A percentile compares a stretch with the other conserved stretches of the same genome.
These are phyloP conservation scores for Illadopsis cleaveri DNA, from an alignment of 2,113 vertebrate species.

Conservation along the genomic window DNA sequence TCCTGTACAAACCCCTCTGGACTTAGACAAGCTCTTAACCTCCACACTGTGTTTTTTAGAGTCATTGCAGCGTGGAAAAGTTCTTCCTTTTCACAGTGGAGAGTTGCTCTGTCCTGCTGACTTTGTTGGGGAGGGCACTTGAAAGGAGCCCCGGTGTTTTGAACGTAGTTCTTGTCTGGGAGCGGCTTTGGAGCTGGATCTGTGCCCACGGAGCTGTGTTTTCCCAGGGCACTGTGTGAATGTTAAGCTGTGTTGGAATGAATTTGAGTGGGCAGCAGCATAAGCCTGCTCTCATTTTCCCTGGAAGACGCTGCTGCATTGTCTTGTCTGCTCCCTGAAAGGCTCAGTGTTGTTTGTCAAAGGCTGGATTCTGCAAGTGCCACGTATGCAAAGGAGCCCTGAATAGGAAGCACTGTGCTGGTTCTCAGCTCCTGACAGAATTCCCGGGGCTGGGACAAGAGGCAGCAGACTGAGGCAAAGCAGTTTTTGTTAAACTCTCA, in stretches of 20 bases:
- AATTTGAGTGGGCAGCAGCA: constrained; percentile 32
- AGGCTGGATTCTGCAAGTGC: constrained; percentile 27
- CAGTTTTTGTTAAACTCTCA: background rate
- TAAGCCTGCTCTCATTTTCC: constrained; percentile 34
- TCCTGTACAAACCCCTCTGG: background rate
- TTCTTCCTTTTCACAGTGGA: background rate
- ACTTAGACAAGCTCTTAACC: background rate
- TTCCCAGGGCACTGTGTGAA: constrained; percentile 48
- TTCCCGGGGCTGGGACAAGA: rapidly evolving
- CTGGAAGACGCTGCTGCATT: constrained; percentile 60
- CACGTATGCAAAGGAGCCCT: constrained; percentile 22
- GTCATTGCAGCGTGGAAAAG: background rate
- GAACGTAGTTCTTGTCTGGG: background rate
- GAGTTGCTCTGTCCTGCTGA: background rate
- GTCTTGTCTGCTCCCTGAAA: constrained; percentile 48
- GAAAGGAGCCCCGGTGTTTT: background rate
- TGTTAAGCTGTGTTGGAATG: constrained; percentile 32
- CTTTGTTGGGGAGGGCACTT: background rate
- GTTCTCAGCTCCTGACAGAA: background rate
- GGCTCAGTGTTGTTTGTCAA: constrained; percentile 54
- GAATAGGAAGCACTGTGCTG: constrained; percentile 9
- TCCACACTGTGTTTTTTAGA: background rate
- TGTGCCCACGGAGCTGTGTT: background rate
- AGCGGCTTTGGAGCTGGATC: constrained; percentile 38
- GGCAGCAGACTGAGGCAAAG: background rate